These are phyloP conservation scores for Ceramica pisi DNA, from an alignment of 2,888 invertebrate species.

Conservation along the genomic window DNA sequence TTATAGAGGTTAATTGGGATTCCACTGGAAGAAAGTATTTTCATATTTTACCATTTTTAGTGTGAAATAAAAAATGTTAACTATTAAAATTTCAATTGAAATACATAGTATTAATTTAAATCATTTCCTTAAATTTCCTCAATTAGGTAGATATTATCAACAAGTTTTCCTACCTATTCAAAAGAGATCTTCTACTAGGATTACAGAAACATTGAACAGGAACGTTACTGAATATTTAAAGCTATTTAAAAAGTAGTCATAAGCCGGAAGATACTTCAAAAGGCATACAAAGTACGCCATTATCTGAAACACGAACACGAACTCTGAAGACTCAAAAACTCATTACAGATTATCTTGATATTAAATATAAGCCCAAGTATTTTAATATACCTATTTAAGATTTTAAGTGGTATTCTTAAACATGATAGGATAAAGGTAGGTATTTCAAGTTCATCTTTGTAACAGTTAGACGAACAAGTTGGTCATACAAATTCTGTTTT, in stretches of 20 bases:
- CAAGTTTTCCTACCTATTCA: conserved; percentile 39
- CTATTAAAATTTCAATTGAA: not conserved
- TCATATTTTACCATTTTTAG: not conserved
- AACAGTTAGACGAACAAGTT: conserved; percentile 13
- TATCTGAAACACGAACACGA: conserved; percentile 38
- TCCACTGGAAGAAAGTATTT: not conserved
- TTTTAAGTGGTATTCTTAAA: conserved; percentile 26
- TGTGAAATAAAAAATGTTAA: no score
- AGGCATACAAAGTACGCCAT: conserved; percentile 48
- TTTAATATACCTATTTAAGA: conserved; percentile 32
- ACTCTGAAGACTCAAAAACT: conserved; percentile 29
- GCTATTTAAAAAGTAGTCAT: conserved; percentile 50
- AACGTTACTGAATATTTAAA: conserved; percentile 53
- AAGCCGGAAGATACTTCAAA: conserved; percentile 16
- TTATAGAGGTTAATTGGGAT: conserved; percentile 27
- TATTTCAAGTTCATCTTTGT: conserved; percentile 30
- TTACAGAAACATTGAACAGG: conserved; percentile 34
- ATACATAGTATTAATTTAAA: not conserved
- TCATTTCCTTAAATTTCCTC: not conserved
- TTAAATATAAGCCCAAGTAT: conserved; percentile 29
- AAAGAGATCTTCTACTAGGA: conserved; percentile 29
- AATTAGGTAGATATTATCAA: conserved; percentile 35
- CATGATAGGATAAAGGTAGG: conserved; percentile 17
- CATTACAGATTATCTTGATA: conserved; percentile 45
- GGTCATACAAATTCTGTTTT: conserved; percentile 10